phyloP scores from a whole-genome alignment of 2,797 vertebrate genomes.

The Telmatherina bonti region DNA sequence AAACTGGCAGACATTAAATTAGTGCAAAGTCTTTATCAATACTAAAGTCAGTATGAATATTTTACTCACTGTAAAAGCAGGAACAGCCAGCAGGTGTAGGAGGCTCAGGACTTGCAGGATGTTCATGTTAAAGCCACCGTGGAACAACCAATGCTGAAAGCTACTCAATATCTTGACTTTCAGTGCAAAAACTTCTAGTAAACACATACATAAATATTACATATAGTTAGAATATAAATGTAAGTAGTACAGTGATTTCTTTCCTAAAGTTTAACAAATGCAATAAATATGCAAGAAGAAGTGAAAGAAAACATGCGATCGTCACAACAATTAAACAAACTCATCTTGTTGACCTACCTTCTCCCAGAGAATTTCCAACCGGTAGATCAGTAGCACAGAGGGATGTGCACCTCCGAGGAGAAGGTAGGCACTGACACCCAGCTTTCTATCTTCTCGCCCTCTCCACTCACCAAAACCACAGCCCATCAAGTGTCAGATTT shows the following conservation, averaged over 20 bases:
- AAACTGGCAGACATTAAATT: not conserved
- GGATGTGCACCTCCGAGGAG: constrained; percentile 37
- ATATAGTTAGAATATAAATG: no score
- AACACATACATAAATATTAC: not conserved
- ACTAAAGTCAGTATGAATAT: not conserved
- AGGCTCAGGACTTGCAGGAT: constrained; percentile 67
- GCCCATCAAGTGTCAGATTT: constrained; percentile 70
- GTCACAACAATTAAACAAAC: not conserved
- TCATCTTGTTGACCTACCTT: constrained; percentile 45
- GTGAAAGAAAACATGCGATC: not conserved
- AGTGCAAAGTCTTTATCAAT: not conserved
- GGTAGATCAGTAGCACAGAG: constrained; percentile 20
- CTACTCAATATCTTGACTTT: constrained; percentile 1
- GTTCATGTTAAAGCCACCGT: constrained; percentile 67
- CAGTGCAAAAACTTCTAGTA: not conserved
- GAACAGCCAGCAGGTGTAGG: constrained; percentile 67
- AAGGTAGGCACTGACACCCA: constrained; percentile 37
- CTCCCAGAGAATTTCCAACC: constrained; percentile 7
- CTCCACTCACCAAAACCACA: constrained; percentile 37
- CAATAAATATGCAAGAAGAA: not conserved
- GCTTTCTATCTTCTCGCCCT: constrained; percentile 55
- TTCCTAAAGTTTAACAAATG: not conserved
- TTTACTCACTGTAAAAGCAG: constrained; percentile 74
- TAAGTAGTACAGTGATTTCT: not conserved
- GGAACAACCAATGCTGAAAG: no score